Base-by-base conservation (phyloP, 2,888 invertebrate genomes). In the Malachius bipustulatus region DNA sequence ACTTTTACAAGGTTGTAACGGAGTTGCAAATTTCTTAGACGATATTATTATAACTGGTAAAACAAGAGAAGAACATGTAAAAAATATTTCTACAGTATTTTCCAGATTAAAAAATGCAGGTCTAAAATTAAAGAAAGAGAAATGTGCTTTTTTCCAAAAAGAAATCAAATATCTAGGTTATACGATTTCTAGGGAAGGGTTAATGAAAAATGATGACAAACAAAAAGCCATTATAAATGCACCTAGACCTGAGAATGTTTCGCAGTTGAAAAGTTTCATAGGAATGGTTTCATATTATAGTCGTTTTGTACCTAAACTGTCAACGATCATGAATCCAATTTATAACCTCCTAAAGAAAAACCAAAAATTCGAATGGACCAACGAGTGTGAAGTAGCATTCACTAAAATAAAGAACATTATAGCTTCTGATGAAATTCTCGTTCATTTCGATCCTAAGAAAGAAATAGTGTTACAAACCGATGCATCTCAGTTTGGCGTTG, bases 131-230 rank as follows among this genome's bases (percentile, higher is more conserved):
- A 48, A 51, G 11, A 32, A 32, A 15, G 39, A 47, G 10, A 60
- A 59, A 38, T 59, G 57, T 46, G 32, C 39, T 6, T 56, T 61
- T 38, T 55, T 52, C 15, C 37, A 51, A 39, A 31, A 49, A 1
- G 40, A 52, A 38, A 43, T 57, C n/a, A 41, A 46, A 9, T 60
- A 56, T 44, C 42, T 62, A n/a, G 54, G 54, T 2, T 42, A 43
- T 29, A 34, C 15, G 2, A 44, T 50, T n/a, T 16, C 19, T 4
- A 43, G 35, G 19, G 37, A 45, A n/a, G 47, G 49, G 6, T 31
- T 48, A 14, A 38, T 14, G 32, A n/a, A n/a, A n/a, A n/a, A n/a
- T n/a, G n/a, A n/a, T n/a, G n/a, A n/a, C n/a, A n/a, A n/a, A n/a
- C n/a, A n/a, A n/a, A n/a, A n/a, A n/a, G n/a, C n/a, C 10, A 32